Evolutionary conservation across 2,797 vertebrate species (phyloP).

Genomic region (Halcyon smyrnensis): DNA sequence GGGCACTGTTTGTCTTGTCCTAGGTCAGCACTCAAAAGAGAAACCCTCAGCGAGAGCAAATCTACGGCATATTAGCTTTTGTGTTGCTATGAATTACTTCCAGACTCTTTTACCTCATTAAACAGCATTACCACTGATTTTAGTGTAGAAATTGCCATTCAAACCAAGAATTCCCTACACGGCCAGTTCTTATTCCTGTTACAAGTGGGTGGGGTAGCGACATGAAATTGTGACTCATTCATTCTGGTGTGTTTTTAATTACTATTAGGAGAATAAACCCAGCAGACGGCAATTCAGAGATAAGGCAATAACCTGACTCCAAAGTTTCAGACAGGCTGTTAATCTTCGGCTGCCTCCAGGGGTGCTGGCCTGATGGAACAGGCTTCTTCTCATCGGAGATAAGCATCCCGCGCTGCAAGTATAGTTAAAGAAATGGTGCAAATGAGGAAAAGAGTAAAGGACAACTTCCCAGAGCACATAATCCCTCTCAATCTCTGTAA

Average conservation of each 20-base stretch:
- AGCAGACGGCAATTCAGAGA: background rate
- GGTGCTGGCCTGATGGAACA: slow-evolving; percentile 17
- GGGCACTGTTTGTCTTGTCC: background rate
- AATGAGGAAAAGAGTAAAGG: background rate
- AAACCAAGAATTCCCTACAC: background rate
- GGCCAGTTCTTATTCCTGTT: background rate
- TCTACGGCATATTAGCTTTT: background rate
- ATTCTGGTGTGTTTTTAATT: slow-evolving; percentile 7
- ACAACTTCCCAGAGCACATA: background rate
- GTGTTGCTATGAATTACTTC: background rate
- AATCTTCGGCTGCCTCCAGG: slow-evolving; percentile 32
- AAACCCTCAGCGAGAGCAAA: background rate
- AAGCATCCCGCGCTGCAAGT: background rate
- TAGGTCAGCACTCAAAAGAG: background rate
- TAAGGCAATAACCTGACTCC: slow-evolving; percentile 42
- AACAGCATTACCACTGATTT: background rate
- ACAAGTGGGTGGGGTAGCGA: background rate
- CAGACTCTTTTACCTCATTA: background rate
- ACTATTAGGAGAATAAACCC: slow-evolving; percentile 13
- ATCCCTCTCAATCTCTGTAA: slow-evolving; percentile 3
- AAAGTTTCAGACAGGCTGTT: slow-evolving; percentile 2
- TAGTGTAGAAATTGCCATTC: background rate
- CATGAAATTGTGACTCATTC: slow-evolving; percentile 14
- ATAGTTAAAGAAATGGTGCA: slow-evolving; percentile 2
- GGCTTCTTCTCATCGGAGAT: background rate